These are phyloP conservation scores for Rousettus leschenaultii DNA, from an alignment of 2,113 vertebrate species.

Conservation along the genomic window DNA sequence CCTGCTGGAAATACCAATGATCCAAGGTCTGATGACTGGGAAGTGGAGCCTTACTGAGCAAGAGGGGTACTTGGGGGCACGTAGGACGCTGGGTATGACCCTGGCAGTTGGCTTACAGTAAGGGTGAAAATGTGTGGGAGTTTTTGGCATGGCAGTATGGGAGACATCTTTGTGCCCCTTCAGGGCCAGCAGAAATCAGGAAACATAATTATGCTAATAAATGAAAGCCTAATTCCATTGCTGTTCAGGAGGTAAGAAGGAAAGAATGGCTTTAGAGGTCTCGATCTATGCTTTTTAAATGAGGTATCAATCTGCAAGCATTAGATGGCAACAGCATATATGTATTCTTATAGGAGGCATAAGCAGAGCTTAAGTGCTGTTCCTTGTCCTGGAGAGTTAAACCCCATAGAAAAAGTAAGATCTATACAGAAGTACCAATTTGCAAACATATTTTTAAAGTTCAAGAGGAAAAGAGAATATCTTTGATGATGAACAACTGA, in stretches of 20 bases:
- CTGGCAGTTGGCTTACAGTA: background rate
- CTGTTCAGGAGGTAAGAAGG: background rate
- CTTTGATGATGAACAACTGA: background rate
- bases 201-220: constrained; percentile 6
- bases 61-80: background rate
- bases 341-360: background rate
- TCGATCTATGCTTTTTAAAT: constrained; percentile 5
- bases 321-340: background rate
- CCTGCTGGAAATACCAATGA: background rate
- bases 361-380: background rate
- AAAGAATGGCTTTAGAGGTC: background rate
- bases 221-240: background rate
- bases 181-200: background rate
- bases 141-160: background rate
- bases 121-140: background rate
- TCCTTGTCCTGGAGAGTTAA: background rate
- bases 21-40: background rate
- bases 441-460: background rate
- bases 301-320: background rate
- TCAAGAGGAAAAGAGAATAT: background rate
- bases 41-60: background rate
- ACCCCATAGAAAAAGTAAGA: background rate
- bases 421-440: background rate
- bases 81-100: background rate
- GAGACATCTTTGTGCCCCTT: background rate